Evolutionary conservation across 2,113 vertebrate genomes (phyloP).

Genomic region (Plectropomus leopardus): DNA sequence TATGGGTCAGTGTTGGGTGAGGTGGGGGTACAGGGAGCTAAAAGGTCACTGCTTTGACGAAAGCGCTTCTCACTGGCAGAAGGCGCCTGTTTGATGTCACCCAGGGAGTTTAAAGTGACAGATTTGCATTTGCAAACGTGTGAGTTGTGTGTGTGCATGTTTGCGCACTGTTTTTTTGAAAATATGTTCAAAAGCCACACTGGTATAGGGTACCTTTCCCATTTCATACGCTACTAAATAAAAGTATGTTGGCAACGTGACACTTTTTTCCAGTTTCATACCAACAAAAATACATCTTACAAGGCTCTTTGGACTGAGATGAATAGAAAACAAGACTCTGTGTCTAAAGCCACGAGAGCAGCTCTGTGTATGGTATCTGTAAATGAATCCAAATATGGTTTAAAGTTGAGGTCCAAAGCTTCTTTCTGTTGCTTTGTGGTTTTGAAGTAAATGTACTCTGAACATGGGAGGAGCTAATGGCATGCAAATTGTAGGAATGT

Average conservation of each 20-base stretch:
- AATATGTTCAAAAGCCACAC: slow-evolving; percentile 27
- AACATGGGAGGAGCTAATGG: too few species aligned
- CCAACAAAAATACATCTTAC: not conserved
- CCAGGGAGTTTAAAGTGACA: slow-evolving; percentile 29
- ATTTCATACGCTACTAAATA: not conserved
- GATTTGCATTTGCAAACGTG: slow-evolving; percentile 37
- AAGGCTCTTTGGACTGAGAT: not conserved
- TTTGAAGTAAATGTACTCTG: not conserved
- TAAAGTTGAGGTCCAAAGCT: not conserved
- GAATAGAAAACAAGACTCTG: not conserved
- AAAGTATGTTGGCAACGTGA: not conserved
- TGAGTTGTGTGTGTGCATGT: slow-evolving; percentile 14
- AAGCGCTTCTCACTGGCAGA: slow-evolving; percentile 34
- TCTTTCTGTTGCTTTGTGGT: not conserved
- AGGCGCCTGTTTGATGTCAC: slow-evolving; percentile 55
- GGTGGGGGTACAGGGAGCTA: slow-evolving; percentile 2
- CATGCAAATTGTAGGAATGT: too few species aligned
- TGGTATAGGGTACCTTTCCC: not conserved
- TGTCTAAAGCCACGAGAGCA: not conserved
- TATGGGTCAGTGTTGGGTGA: not conserved
- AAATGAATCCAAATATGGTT: not conserved
- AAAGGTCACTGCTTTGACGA: slow-evolving; percentile 68
- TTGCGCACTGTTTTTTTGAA: not conserved
- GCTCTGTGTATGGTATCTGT: not conserved
- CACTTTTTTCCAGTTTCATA: not conserved